Conservation (phyloP, 2,888 invertebrate genomes). For the Dastarcus helophoroides region DNA sequence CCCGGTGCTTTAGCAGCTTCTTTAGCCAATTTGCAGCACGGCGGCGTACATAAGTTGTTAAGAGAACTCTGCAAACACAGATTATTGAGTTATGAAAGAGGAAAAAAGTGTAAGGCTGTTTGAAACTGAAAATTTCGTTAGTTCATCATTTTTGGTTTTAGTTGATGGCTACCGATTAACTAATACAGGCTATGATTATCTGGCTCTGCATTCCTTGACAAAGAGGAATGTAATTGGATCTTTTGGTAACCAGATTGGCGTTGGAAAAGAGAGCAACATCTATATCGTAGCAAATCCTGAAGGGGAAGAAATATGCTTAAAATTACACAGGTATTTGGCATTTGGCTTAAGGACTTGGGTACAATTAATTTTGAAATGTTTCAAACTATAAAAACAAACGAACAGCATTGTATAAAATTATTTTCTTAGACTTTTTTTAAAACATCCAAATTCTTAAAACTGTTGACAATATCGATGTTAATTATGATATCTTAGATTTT, state of each 20-base stretch:
- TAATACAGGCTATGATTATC: slow-evolving; percentile 91
- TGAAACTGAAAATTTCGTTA: neutral
- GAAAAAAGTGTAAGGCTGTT: slow-evolving; percentile 68
- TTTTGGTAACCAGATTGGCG: slow-evolving; percentile 97
- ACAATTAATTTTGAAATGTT: too few relatives aligned
- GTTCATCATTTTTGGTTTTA: slow-evolving; percentile 32
- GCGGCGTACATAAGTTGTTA: slow-evolving; percentile 87
- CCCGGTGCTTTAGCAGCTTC: slow-evolving; percentile 80
- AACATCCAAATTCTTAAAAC: too few relatives aligned
- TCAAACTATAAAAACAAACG: too few relatives aligned
- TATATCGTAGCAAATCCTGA: slow-evolving; percentile 79
- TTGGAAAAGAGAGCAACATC: slow-evolving; percentile 97
- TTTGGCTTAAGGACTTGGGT: too few relatives aligned
- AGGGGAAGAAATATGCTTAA: slow-evolving; percentile 72
- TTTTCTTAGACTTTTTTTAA: too few relatives aligned
- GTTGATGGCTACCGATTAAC: slow-evolving; percentile 95
- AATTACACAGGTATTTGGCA: slow-evolving; percentile 63
- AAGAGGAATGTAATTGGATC: slow-evolving; percentile 66
- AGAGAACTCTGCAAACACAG: slow-evolving; percentile 83
- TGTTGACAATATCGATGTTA: too few relatives aligned
- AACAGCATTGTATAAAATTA: too few relatives aligned
- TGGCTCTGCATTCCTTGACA: slow-evolving; percentile 81
- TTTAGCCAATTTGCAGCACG: slow-evolving; percentile 85
- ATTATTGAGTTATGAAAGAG: slow-evolving; percentile 85
- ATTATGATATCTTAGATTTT: too few relatives aligned